A percentile compares a stretch with the other conserved stretches of the same genome.
Evolutionary conservation across 2,888 invertebrate species (phyloP).

Genomic region (Ashinkailepas kermadecensis): DNA sequence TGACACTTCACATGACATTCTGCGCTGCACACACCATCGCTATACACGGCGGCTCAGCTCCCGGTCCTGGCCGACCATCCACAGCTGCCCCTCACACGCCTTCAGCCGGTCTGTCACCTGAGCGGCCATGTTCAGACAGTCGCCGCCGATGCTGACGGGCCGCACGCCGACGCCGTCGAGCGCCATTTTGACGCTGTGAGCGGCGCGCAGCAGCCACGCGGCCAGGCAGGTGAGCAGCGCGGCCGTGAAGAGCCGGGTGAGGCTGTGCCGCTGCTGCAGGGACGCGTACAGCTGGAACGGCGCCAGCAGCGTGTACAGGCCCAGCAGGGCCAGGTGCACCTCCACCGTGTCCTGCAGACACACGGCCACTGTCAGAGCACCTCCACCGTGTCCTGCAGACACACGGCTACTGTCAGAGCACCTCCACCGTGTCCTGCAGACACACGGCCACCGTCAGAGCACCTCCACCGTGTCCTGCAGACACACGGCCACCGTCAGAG

Average conservation of each 20-base stretch:
- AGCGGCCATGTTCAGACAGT: slow-evolving; percentile 84
- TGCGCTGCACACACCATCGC: too few relatives aligned
- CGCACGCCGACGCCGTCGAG: slow-evolving; percentile 81
- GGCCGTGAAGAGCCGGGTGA: slow-evolving; percentile 80
- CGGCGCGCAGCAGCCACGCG: slow-evolving; percentile 75
- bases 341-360: slow-evolving; percentile 45
- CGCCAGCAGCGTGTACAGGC: slow-evolving; percentile 69
- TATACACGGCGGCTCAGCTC: too few relatives aligned
- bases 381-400: too few relatives aligned
- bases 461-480: too few relatives aligned
- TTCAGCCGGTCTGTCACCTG: slow-evolving; percentile 54
- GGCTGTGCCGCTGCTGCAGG: slow-evolving; percentile 77
- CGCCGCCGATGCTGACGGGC: slow-evolving; percentile 74
- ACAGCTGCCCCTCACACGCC: too few relatives aligned
- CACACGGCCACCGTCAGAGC: too few relatives aligned
- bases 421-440: too few relatives aligned
- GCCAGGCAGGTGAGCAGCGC: slow-evolving; percentile 77
- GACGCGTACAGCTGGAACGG: slow-evolving; percentile 88
- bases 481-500: too few relatives aligned
- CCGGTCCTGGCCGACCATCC: too few relatives aligned
- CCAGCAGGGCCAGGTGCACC: slow-evolving; percentile 44
- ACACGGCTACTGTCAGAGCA: too few relatives aligned
- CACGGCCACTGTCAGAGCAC: too few relatives aligned
- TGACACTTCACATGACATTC: too few relatives aligned
- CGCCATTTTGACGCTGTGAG: slow-evolving; percentile 83